A percentile compares a stretch with the other conserved stretches of the same genome.
These are phyloP conservation scores for Ciona savignyi DNA, from an alignment of 23 tunicate genomes.

Conservation along the genomic window DNA sequence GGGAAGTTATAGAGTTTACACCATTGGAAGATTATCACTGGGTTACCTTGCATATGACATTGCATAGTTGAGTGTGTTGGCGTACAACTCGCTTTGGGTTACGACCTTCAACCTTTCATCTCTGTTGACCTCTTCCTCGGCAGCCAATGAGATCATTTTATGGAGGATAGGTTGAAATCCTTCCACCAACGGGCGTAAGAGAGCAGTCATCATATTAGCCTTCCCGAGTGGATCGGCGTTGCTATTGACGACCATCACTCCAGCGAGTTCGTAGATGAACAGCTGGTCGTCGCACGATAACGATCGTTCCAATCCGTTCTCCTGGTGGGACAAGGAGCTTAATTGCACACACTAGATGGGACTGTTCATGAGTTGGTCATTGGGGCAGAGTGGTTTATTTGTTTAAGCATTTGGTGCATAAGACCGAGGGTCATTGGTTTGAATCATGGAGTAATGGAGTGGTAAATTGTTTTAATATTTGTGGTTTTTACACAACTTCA, in stretches of 20 bases:
- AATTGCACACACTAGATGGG: too few species aligned
- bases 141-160: conserved; percentile 31
- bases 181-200: conserved; percentile 85
- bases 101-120: neutral
- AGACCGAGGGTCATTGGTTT: too few species aligned
- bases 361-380: too few species aligned
- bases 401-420: too few species aligned
- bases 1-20: too few species aligned
- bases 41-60: conserved; percentile 92
- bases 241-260: conserved; percentile 72
- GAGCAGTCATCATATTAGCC: conserved; percentile 48
- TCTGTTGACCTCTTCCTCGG: neutral
- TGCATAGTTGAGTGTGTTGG: conserved; percentile 68
- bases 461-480: too few species aligned
- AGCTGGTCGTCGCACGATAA: conserved; percentile 82
- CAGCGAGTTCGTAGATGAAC: conserved; percentile 80
- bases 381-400: too few species aligned
- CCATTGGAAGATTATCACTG: too few species aligned
- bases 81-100: conserved; percentile 31
- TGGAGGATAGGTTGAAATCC: conserved; percentile 43
- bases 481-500: too few species aligned
- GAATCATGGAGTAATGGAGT: too few species aligned
- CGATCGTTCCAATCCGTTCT: conserved; percentile 20
- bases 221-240: conserved; percentile 20
- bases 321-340: neutral